Evolutionary conservation across 2,113 vertebrate species (phyloP).

Genomic region (Etia nguti): DNA sequence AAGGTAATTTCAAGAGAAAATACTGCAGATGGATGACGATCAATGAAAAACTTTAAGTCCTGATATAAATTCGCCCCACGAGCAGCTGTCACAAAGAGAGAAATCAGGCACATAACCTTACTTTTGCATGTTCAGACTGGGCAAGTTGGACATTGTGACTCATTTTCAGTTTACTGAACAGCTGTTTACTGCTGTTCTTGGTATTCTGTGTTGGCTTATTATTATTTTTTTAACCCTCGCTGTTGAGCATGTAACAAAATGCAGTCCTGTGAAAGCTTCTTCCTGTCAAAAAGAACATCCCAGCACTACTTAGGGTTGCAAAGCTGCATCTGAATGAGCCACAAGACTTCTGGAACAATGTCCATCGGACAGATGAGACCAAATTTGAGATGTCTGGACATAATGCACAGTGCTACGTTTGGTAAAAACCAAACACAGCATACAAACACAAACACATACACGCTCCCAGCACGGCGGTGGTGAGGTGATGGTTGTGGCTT

Average conservation of each 20-base stretch:
- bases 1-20: background rate
- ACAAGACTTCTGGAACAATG: background rate
- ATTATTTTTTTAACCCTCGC: background rate
- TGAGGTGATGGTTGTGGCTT: background rate
- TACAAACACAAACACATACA: background rate
- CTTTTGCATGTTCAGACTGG: background rate
- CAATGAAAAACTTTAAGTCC: background rate
- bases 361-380: background rate
- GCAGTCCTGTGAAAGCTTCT: background rate
- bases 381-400: background rate
- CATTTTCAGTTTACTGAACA: background rate
- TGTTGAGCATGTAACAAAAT: background rate
- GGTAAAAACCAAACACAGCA: background rate
- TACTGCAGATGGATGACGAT: background rate
- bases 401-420: rapidly evolving
- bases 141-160: background rate
- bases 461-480: rapidly evolving
- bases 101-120: background rate
- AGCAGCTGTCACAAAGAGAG: background rate
- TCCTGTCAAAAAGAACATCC: background rate
- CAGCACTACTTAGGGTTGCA: background rate
- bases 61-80: rapidly evolving
- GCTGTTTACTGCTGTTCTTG: background rate
- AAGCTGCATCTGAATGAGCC: rapidly evolving
- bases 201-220: background rate